A percentile compares a stretch with the other conserved stretches of the same genome.
Evolutionary conservation across 2,888 invertebrate genomes (phyloP).

Genomic region (Melinaea menophilus): DNA sequence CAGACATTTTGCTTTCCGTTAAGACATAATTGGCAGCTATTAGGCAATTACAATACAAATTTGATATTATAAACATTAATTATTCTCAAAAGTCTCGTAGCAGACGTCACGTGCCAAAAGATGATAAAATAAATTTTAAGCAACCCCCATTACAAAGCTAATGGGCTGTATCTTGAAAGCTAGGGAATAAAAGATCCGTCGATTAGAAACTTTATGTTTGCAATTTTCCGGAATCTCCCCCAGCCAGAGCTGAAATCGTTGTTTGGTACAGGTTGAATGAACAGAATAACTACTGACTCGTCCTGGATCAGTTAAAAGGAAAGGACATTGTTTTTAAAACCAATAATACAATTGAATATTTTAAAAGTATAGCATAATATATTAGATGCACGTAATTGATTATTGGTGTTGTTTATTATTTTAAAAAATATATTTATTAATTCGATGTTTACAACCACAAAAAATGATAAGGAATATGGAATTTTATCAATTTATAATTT

Average conservation of each 20-base stretch:
- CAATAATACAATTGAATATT: too few relatives aligned
- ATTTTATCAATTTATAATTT: too few relatives aligned
- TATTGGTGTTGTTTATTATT: too few relatives aligned
- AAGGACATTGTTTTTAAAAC: too few relatives aligned
- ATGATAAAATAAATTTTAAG: slow-evolving; percentile 76
- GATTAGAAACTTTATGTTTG: slow-evolving; percentile 78
- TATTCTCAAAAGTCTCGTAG: slow-evolving; percentile 30
- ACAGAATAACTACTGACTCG: slow-evolving; percentile 2
- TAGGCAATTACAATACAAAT: not conserved
- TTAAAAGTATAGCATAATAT: too few relatives aligned
- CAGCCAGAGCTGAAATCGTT: slow-evolving; percentile 46
- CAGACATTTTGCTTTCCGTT: not conserved
- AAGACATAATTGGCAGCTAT: slow-evolving; percentile 8
- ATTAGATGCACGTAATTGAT: too few relatives aligned
- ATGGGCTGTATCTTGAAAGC: slow-evolving; percentile 75
- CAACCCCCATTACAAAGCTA: slow-evolving; percentile 74
- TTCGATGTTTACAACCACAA: too few relatives aligned
- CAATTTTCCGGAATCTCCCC: slow-evolving; percentile 65
- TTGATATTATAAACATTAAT: slow-evolving; percentile 8
- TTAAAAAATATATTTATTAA: too few relatives aligned
- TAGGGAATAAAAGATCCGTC: slow-evolving; percentile 76
- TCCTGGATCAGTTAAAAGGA: not conserved
- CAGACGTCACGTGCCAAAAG: slow-evolving; percentile 74
- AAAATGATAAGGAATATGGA: too few relatives aligned
- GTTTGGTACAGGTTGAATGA: slow-evolving; percentile 5